phyloP scores from a whole-genome alignment of 2,113 vertebrate genomes.

The Marcusenius ussheri region DNA sequence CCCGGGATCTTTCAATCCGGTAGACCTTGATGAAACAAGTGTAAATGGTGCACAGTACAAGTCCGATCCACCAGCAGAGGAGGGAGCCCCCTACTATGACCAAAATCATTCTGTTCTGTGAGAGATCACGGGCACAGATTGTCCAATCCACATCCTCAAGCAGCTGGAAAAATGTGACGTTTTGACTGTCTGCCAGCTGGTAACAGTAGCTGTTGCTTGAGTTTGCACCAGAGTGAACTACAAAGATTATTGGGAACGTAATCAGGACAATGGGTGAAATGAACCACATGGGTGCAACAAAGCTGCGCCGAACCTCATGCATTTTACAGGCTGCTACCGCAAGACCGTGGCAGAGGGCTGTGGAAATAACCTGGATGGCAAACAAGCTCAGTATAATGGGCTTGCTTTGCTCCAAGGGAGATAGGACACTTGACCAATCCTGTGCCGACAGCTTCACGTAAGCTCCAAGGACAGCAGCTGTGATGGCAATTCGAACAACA shows the following conservation, averaged over 20 bases:
- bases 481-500: conserved; percentile 43
- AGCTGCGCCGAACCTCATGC: conserved; percentile 52
- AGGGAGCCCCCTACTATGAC: conserved; percentile 20
- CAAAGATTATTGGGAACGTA: conserved; percentile 33
- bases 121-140: conserved; percentile 9
- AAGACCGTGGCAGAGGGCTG: conserved; percentile 57
- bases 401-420: conserved; percentile 25
- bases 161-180: background rate
- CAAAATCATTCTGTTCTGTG: background rate
- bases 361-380: conserved; percentile 50
- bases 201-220: conserved; percentile 40
- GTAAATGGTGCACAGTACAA: conserved; percentile 36
- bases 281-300: conserved; percentile 53
- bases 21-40: conserved; percentile 29
- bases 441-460: conserved; percentile 40
- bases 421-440: conserved; percentile 40
- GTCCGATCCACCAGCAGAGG: conserved; percentile 29
- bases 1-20: conserved; percentile 41
- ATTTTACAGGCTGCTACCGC: conserved; percentile 58
- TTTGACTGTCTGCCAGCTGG: background rate
- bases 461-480: conserved; percentile 44
- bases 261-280: conserved; percentile 45
- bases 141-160: conserved; percentile 14
- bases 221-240: background rate
- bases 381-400: conserved; percentile 35